phyloP scores from a whole-genome alignment of 2,797 vertebrate species.

The Catostomus latipinnis region DNA sequence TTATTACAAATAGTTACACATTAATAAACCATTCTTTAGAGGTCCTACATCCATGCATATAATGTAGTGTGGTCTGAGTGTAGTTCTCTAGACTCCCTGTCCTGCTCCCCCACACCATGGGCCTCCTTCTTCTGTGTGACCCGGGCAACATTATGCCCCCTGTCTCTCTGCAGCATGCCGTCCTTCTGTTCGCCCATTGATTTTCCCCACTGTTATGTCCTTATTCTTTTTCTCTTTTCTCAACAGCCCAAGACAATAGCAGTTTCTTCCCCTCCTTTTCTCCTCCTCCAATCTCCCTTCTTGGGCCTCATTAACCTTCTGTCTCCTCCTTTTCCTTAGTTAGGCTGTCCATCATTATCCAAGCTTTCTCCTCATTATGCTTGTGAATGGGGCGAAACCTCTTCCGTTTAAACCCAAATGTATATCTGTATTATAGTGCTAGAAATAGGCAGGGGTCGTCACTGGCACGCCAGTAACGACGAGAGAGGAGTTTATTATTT shows the following conservation, averaged over 20 bases:
- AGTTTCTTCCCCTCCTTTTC: slow-evolving; percentile 46
- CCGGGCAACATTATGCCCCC: slow-evolving; percentile 59
- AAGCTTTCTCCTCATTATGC: slow-evolving; percentile 37
- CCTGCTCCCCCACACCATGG: not conserved
- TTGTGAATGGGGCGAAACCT: slow-evolving; percentile 4
- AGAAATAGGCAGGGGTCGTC: too few relatives aligned
- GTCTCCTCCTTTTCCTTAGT: slow-evolving; percentile 51
- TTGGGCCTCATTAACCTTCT: slow-evolving; percentile 71
- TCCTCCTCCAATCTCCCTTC: slow-evolving; percentile 18
- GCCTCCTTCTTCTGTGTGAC: slow-evolving; percentile 37
- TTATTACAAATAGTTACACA: not conserved
- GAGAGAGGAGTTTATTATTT: too few relatives aligned
- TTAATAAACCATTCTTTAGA: not conserved
- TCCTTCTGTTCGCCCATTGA: slow-evolving; percentile 70
- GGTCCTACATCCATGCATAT: not conserved
- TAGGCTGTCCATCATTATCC: slow-evolving; percentile 32
- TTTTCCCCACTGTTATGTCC: slow-evolving; percentile 49
- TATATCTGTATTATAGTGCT: not conserved
- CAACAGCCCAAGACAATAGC: slow-evolving; percentile 55
- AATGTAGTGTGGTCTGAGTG: slow-evolving; percentile 15
- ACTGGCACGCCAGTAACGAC: too few relatives aligned
- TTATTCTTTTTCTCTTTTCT: slow-evolving; percentile 45
- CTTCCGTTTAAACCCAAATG: not conserved
- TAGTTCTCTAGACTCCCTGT: slow-evolving; percentile 2
- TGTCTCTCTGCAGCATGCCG: slow-evolving; percentile 34